A percentile compares a stretch with the other conserved stretches of the same genome.
Evolutionary conservation across 2,113 vertebrate species (phyloP).

Genomic region (Seriola dumerili): DNA sequence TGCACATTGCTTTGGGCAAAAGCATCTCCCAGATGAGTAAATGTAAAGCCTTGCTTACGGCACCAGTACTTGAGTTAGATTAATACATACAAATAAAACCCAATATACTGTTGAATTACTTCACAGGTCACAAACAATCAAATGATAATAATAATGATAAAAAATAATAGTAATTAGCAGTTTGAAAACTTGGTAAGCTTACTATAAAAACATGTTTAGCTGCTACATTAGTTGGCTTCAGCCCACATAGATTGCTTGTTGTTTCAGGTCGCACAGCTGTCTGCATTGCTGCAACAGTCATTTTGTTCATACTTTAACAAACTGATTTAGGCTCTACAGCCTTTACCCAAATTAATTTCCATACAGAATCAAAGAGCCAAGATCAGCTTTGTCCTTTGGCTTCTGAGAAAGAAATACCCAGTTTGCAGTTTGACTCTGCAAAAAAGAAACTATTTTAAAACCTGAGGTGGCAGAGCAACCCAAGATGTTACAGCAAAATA

Average conservation of each 20-base stretch:
- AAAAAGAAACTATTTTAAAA: not conserved
- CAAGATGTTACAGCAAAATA: not conserved
- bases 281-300: constrained; percentile 10
- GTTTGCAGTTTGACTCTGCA: not conserved
- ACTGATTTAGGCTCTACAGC: constrained; percentile 24
- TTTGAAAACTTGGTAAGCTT: not conserved
- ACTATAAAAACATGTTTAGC: not conserved
- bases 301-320: constrained; percentile 33
- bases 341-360: constrained; percentile 27
- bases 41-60: no score
- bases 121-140: no score
- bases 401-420: not conserved
- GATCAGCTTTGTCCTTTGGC: constrained; percentile 24
- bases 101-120: no score
- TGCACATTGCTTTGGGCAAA: not conserved
- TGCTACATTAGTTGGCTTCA: not conserved
- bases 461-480: not conserved
- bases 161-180: not conserved
- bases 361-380: constrained; percentile 10
- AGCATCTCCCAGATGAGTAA: no score
- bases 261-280: constrained; percentile 14
- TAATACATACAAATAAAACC: no score
- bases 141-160: not conserved
- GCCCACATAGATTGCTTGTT: not conserved
- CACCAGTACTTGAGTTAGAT: no score